Evolutionary conservation across 2,888 invertebrate species (phyloP).

Genomic region (Andrena bicolor): DNA sequence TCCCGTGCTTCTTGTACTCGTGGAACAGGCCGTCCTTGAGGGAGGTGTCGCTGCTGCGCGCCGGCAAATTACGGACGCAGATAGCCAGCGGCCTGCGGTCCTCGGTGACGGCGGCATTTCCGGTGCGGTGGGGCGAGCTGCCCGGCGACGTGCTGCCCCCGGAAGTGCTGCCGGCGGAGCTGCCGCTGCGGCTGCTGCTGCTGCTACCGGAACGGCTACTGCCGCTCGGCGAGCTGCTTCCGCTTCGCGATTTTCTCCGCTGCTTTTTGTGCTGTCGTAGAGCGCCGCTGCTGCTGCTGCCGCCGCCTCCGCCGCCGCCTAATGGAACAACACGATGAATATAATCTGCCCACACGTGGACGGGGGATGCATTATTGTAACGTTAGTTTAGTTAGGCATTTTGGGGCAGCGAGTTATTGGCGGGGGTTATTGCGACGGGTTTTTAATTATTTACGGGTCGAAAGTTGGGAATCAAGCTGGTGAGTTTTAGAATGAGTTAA

Average conservation of each 20-base stretch:
- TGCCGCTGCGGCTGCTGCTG: slow-evolving; percentile 85
- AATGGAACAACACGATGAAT: slow-evolving; percentile 69
- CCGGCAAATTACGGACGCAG: slow-evolving; percentile 95
- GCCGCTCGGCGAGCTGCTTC: slow-evolving; percentile 83
- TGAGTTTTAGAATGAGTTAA: too few relatives aligned
- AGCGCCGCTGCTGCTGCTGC: slow-evolving; percentile 82
- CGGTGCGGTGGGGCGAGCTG: slow-evolving; percentile 85
- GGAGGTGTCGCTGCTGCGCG: slow-evolving; percentile 96
- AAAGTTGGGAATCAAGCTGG: too few relatives aligned
- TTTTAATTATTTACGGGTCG: not conserved
- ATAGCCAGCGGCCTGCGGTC: slow-evolving; percentile 94
- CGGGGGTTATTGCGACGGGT: not conserved
- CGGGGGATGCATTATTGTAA: not conserved
- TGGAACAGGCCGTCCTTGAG: slow-evolving; percentile 99
- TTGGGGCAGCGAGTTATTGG: not conserved
- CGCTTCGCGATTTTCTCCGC: slow-evolving; percentile 83
- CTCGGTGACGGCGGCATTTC: slow-evolving; percentile 87
- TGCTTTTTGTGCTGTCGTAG: slow-evolving; percentile 84
- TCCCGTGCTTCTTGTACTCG: slow-evolving; percentile 99
- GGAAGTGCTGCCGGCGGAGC: slow-evolving; percentile 86
- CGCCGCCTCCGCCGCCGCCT: slow-evolving; percentile 74
- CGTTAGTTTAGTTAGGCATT: slow-evolving; percentile 14
- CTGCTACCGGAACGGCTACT: slow-evolving; percentile 86
- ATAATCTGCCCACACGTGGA: slow-evolving; percentile 54
- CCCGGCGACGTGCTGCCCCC: slow-evolving; percentile 87